Base-by-base conservation (phyloP, 2,888 invertebrate species). In the Limnephilus marmoratus region DNA sequence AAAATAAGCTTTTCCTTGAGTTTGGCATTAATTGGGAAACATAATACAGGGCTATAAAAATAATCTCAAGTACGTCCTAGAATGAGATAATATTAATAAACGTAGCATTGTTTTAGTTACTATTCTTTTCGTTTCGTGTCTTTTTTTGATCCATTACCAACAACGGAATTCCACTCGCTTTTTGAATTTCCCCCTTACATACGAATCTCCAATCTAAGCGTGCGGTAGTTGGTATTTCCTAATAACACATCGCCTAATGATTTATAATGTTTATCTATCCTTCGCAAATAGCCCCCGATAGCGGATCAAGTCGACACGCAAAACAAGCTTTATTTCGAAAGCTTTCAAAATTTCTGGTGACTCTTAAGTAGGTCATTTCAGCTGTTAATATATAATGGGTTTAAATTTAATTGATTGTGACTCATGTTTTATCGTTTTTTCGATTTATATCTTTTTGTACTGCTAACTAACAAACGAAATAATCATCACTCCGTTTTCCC, bases 201-300 rank as follows among this genome's bases (percentile, higher is more conserved):
- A 9, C 37, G 2, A 37, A 7, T 13, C 83, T 83, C 31, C 34
- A 37, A 9, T 37, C 37, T 3, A 34, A 37, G 15, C 37, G 24
- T 37, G 86, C 15, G 45, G 45, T 49, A 1, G 45, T n/a, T 45
- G 29, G 7, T 7, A 68, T n/a, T 68, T 24, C n/a, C 68, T 86
- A 45, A 86, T 41, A 29, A 86, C 34, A 37, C 15, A 45, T 86
- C 13, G 49, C n/a, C 49, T 86, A 49, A 41, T 86, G 37, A 45
- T 86, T 29, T 24, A 86, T 13, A 86, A 86, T 45, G n/a, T 45
- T 29, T 45, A 45, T 41, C 45, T 86, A 49, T 49, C 86, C 37
- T 86, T 86, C 29, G 45, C 86, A 45, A 86, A 86, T 45, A 13
- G 41, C 86, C 86, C 68, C 68, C 11, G 68, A 68, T 68, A n/a